These are phyloP conservation scores for Halcyon badia DNA, from an alignment of 2,797 vertebrate genomes.

Conservation along the genomic window DNA sequence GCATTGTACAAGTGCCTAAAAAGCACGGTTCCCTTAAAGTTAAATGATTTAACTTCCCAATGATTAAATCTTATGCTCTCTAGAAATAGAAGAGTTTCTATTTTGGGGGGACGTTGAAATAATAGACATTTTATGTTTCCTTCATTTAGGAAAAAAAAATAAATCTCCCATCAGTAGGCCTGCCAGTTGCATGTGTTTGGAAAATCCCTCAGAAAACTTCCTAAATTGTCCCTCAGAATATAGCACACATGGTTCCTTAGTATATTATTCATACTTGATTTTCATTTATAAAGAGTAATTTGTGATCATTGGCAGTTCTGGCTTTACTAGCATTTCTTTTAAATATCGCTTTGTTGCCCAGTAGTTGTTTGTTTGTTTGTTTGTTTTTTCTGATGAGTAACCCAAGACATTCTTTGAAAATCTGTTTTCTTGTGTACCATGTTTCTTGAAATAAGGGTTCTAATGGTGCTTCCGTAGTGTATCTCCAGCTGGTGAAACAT, in stretches of 20 bases:
- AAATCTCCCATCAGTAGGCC: neutral
- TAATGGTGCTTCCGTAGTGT: neutral
- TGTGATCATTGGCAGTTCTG: neutral
- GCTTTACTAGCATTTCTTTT: neutral
- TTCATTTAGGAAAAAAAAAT: neutral
- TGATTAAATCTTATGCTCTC: neutral
- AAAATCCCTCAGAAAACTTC: neutral
- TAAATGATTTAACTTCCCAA: neutral
- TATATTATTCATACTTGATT: neutral
- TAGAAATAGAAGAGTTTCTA: neutral
- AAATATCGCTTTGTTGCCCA: neutral
- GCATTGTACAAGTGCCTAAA: neutral
- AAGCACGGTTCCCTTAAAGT: neutral
- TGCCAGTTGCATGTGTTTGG: neutral
- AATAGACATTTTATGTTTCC: neutral
- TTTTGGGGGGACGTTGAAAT: neutral
- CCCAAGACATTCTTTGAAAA: neutral
- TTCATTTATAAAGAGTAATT: neutral
- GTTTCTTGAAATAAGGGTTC: neutral
- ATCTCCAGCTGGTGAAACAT: neutral
- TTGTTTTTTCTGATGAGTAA: neutral
- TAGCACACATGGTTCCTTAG: neutral
- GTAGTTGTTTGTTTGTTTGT: neutral
- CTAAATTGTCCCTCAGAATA: neutral
- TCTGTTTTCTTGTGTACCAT: neutral